A percentile compares a stretch with the other conserved stretches of the same genome.
phyloP scores from a whole-genome alignment of 1,140 invertebrate species.

The Nasonia longicornis region DNA sequence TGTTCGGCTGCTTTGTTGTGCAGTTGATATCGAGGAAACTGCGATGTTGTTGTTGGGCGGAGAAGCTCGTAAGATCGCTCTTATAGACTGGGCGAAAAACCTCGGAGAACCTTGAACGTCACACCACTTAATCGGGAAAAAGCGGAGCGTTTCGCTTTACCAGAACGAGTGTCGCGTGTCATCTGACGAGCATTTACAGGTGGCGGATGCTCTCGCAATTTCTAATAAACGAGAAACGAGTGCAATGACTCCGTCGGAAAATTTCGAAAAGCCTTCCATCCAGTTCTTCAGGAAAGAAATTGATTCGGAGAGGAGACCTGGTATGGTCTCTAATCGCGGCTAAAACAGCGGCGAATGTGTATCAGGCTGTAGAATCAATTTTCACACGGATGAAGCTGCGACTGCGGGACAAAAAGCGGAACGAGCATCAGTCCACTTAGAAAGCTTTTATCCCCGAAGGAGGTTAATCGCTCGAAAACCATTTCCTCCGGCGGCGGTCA shows the following conservation, averaged over 20 bases:
- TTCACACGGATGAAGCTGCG: not conserved
- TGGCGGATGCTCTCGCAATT: not conserved
- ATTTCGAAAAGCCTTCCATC: not conserved
- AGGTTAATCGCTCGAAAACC: constrained; percentile 33
- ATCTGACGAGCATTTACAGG: not conserved
- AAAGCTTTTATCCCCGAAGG: constrained; percentile 24
- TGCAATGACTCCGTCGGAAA: not conserved
- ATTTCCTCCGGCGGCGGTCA: constrained; percentile 9
- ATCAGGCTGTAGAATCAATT: not conserved
- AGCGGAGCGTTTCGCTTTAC: not conserved
- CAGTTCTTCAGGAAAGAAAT: not conserved
- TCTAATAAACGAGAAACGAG: not conserved
- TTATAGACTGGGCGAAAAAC: too few species aligned
- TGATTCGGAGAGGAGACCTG: not conserved
- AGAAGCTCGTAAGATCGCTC: too few species aligned
- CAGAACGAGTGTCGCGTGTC: not conserved
- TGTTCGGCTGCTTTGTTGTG: not conserved
- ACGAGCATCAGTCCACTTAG: constrained; percentile 12
- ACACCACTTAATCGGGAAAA: not conserved
- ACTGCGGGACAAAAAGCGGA: not conserved
- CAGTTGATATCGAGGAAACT: too few species aligned
- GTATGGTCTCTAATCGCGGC: too few species aligned
- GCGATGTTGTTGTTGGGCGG: too few species aligned
- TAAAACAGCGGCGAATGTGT: not conserved
- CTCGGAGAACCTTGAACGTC: not conserved